Evolutionary conservation across 2,113 vertebrate genomes (phyloP), one percentile per base, ranked within the genome.

Genomic region (Falco punctatus): DNA sequence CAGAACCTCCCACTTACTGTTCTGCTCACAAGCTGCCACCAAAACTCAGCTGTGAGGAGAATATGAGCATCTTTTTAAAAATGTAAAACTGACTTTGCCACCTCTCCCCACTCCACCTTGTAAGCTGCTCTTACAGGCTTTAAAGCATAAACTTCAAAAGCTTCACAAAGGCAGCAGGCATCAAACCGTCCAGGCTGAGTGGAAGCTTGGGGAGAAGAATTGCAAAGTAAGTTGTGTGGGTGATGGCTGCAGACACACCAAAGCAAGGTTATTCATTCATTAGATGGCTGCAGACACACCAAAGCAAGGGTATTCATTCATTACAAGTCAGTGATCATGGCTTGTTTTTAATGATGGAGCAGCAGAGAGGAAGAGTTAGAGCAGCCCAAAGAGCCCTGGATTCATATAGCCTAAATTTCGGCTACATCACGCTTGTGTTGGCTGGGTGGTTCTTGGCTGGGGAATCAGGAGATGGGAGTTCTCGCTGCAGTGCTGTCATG

Each of bases 61-160:
- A 66, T 66, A 78, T 81, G 64, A 67, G n/a, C 82, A 88, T 88
- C 55, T 79, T 95, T 93, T 94, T 15, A 49, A 91, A 94, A 90
- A 94, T 91, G 52, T 88, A 67, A 95, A 90, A 86, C 51, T 83
- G 57, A 67, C 46, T 0, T 49, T 26, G 75, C 14, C 38, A 38
- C 42, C 42, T 42, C 42, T 14, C 42, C 42, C 42, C 42, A 38
- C 42, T 42, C 42, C 42, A 11, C 49, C 24, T 55, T 64, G 80
- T 84, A 86, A 86, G 90, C 75, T 86, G 48, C 62, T 94, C 52
- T 86, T 81, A 57, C 10, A 48, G 61, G 61, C 80, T 95, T 94
- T 85, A 86, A 88, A 84, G 72, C 52, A 69, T 96, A 92, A 55
- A 89, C 94, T 94, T 94, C 80, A 96, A 92, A 94, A 95, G 91